Base-by-base conservation (phyloP, 2,113 vertebrate species). In the Pandion haliaetus region DNA sequence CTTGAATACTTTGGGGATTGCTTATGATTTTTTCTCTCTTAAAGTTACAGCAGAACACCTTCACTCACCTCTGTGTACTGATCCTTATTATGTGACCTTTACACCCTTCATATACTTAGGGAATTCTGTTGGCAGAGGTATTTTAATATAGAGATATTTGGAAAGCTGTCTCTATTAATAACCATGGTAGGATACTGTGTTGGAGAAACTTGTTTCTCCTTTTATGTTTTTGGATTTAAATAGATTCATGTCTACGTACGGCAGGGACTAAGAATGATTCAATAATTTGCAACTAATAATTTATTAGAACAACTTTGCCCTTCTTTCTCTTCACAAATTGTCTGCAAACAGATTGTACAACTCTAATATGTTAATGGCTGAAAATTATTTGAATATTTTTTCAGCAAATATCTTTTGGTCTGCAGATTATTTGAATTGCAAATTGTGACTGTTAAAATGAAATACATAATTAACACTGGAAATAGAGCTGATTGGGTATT, bases 401-500 rank as follows among this genome's bases (percentile, higher is more conserved):
- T 65, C 44, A 77, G 87, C 58, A 94, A 94, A 90, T 94, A 88
- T 76, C 78, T 93, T 92, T 94, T 93, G 92, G 79, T 90, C 96
- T 86, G 50, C 31, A 71, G 71, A 58, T 86, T 78, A 83, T 93
- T 95, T 92, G 92, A 93, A 76, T 92, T 90, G 80, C 86, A 95
- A 90, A 97, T 95, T n/a, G 42, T 1, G 6, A 86, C 67, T 74
- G 59, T 93, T 93, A 85, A 84, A 93, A 90, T 57, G 47, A 82
- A 93, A 96, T 93, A 93, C 81, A 55, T 66, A 90, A 93, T 90
- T 95, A 93, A 88, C 63, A 59, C 32, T 71, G 76, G 59, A 96
- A 92, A 84, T 52, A 94, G 42, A 94, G 55, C 65, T 89, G 72
- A 84, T 96, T 91, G 63, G 49, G 12, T 92, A 28, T 86, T 93